Conservation (phyloP, 2,113 vertebrate genomes). For the Thomomys bottae region DNA sequence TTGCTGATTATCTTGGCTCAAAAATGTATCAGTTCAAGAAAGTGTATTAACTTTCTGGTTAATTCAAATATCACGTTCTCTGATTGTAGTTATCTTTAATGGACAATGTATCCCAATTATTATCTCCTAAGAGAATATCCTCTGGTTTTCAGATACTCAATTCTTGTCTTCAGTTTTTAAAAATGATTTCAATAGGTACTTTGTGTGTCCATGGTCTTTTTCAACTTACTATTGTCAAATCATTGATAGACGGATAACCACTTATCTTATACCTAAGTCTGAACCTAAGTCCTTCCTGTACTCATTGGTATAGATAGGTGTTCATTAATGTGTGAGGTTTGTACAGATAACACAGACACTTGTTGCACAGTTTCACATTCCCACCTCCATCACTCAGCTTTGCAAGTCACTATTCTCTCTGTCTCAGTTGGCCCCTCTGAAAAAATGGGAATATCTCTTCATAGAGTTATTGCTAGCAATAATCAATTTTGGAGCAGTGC, state of each 20-base stretch:
- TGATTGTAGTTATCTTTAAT: conserved; percentile 36
- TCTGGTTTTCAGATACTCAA: conserved; percentile 15
- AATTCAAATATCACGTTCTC: conserved; percentile 61
- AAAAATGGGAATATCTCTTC: conserved; percentile 25
- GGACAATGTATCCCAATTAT: background rate
- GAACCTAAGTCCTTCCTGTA: background rate
- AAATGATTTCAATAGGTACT: conserved; percentile 29
- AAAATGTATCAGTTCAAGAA: conserved; percentile 69
- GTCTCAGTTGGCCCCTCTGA: background rate
- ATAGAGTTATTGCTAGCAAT: background rate
- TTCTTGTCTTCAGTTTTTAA: conserved; percentile 38
- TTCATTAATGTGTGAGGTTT: background rate
- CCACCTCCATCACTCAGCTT: background rate
- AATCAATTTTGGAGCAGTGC: background rate
- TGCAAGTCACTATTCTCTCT: conserved; percentile 2
- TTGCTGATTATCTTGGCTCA: conserved; percentile 76
- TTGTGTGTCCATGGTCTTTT: conserved; percentile 10
- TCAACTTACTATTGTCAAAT: background rate
- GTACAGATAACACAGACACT: background rate
- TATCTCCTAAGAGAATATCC: background rate
- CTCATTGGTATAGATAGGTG: background rate
- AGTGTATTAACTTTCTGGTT: conserved; percentile 74
- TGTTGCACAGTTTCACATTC: background rate
- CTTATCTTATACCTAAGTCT: conserved; percentile 21
- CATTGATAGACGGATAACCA: conserved; percentile 12